These are phyloP conservation scores for Drosophila peninsularis DNA, from an alignment of 2,888 invertebrate species.

Conservation along the genomic window DNA sequence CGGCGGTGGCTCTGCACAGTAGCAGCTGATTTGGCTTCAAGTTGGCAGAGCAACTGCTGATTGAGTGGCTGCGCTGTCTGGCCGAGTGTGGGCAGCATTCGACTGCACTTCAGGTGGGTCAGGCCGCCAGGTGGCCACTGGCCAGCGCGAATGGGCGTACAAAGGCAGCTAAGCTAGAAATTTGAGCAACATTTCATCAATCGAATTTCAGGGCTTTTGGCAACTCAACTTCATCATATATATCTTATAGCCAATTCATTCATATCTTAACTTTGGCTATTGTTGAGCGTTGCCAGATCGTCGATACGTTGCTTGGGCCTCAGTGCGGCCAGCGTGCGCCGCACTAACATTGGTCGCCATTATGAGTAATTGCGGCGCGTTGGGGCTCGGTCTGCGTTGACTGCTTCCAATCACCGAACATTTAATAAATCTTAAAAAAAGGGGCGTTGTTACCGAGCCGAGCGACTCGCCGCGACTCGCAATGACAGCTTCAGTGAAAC, in stretches of 20 bases:
- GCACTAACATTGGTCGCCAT: conserved; percentile 37
- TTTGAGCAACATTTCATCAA: too few relatives aligned
- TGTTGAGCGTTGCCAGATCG: conserved; percentile 21
- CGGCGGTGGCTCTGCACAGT: conserved; percentile 46
- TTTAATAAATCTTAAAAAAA: conserved; percentile 68
- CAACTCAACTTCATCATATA: background rate
- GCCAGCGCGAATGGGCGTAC: too few relatives aligned
- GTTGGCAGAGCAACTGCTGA: conserved; percentile 63
- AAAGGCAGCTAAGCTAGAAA: too few relatives aligned
- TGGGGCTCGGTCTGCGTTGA: conserved; percentile 29
- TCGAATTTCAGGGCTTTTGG: background rate
- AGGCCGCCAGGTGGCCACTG: conserved; percentile 1
- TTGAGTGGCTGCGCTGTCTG: conserved; percentile 53
- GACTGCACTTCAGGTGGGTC: conserved; percentile 1
- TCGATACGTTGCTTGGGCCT: background rate
- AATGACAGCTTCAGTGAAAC: conserved; percentile 40
- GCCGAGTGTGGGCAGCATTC: conserved; percentile 43
- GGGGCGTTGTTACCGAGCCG: conserved; percentile 54
- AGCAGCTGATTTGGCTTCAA: conserved; percentile 71
- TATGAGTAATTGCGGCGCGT: conserved; percentile 37
- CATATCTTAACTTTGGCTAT: background rate
- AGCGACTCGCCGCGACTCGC: conserved; percentile 23
- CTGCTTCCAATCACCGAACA: conserved; percentile 66
- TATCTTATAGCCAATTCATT: background rate
- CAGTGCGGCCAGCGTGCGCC: background rate